A percentile compares a stretch with the other conserved stretches of the same genome.
These are phyloP conservation scores for Morone saxatilis DNA, from an alignment of 2,113 vertebrate species.

Conservation along the genomic window DNA sequence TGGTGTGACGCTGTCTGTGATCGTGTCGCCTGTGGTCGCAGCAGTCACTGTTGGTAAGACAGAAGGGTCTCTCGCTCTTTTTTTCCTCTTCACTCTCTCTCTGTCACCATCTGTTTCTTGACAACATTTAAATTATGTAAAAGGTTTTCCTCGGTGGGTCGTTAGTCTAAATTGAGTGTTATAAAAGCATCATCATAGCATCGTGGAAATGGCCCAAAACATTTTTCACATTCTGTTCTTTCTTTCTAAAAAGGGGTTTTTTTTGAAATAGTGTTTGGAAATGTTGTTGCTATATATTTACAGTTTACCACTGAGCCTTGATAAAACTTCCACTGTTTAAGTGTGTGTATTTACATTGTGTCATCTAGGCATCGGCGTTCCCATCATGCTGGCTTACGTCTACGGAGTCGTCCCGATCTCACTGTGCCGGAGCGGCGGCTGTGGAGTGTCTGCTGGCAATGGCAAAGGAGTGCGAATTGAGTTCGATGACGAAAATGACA, in stretches of 20 bases:
- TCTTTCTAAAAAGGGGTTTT: too few relatives aligned
- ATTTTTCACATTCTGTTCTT: background rate
- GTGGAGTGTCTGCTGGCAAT: slow-evolving; percentile 95
- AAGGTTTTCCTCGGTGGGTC: background rate
- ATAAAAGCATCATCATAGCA: background rate
- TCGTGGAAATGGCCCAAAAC: background rate
- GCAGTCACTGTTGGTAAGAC: slow-evolving; percentile 97
- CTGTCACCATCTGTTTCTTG: background rate
- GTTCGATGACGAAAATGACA: slow-evolving; percentile 99
- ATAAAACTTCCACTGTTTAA: background rate
- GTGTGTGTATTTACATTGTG: slow-evolving; percentile 8
- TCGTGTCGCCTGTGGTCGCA: slow-evolving; percentile 97
- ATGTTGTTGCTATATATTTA: background rate
- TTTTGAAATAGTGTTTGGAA: background rate
- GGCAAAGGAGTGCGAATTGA: slow-evolving; percentile 99
- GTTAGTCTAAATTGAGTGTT: background rate
- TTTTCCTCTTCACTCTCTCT: background rate
- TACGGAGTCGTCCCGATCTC: slow-evolving; percentile 99
- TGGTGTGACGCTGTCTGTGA: slow-evolving; percentile 95
- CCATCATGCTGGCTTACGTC: slow-evolving; percentile 98
- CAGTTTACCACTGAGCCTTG: too few relatives aligned
- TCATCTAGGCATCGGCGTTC: slow-evolving; percentile 93
- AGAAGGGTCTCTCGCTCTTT: background rate
- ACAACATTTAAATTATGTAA: background rate
- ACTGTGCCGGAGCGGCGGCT: slow-evolving; percentile 96